A percentile compares a stretch with the other conserved stretches of the same genome.
Evolutionary conservation across 1,140 invertebrate genomes (phyloP).

Genomic region (Pseudoatta argentina): DNA sequence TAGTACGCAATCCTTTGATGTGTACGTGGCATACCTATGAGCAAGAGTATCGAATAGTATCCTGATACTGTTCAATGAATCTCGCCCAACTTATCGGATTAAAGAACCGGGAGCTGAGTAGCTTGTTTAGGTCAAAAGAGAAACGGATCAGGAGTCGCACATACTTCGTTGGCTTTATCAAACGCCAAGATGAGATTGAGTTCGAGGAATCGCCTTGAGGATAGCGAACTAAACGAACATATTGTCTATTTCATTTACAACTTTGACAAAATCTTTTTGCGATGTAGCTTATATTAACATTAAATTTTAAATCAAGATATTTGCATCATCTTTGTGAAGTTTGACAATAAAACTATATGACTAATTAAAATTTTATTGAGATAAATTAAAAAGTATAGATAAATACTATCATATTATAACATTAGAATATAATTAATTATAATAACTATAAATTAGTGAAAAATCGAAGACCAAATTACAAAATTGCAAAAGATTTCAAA

Average conservation of each 20-base stretch:
- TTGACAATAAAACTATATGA: neutral
- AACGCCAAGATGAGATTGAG: neutral
- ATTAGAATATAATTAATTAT: neutral
- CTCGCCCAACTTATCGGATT: conserved; percentile 30
- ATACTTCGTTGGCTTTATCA: conserved; percentile 26
- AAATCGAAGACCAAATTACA: neutral
- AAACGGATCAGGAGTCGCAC: conserved; percentile 47
- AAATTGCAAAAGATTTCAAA: neutral
- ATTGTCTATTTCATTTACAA: neutral
- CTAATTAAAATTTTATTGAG: conserved; percentile 2
- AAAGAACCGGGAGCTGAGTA: conserved; percentile 37
- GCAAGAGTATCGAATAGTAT: conserved; percentile 33
- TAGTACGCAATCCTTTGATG: conserved; percentile 44
- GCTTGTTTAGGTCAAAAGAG: conserved; percentile 52
- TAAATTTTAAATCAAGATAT: conserved; percentile 27
- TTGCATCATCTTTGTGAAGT: neutral
- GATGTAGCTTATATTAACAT: neutral
- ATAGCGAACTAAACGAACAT: neutral
- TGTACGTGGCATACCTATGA: conserved; percentile 34
- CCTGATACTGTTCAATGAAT: conserved; percentile 59
- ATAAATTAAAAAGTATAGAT: neutral
- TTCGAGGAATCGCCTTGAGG: conserved; percentile 3
- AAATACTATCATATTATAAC: neutral
- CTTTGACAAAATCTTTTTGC: neutral
- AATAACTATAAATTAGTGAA: conserved; percentile 5